Base-by-base conservation (phyloP, 2,888 invertebrate genomes). In the Acholoe squamosa region DNA sequence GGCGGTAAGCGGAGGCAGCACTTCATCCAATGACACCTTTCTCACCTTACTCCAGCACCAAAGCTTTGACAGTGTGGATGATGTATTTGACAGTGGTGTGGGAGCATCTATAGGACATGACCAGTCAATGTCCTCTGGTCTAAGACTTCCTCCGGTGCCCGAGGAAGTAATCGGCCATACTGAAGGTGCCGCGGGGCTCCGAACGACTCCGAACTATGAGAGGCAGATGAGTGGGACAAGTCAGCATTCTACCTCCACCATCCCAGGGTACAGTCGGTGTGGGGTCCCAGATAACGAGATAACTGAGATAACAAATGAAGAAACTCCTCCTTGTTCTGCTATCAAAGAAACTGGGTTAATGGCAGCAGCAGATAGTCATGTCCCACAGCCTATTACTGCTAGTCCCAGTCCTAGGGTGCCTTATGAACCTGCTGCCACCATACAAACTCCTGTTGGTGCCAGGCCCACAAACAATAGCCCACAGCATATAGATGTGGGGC, bases 181-280 rank as follows among this genome's bases (percentile, higher is more conserved):
- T 0, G n/a, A 14, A 10, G n/a, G 19, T 16, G 1, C 3, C 12
- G 16, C 80, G 34, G 14, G 34, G 80, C 5, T 3, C 1, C n/a
- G 43, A 3, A 43, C 43, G 10, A 10, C 5, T 43, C 43, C 3
- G 10, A n/a, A n/a, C 61, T 61, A 61, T 19, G 22, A 61, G 12
- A 19, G 22, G 61, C 61, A 80, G 43, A 43, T 16, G 10, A 80
- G 80, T 43, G 80, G 80, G 34, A 25, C 43, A 5, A 80, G 43
- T 25, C 34, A 22, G 80, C 25, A 28, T 14, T 43, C 43, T 43
- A 19, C 61, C 61, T 43, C 80, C 34, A 34, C 43, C 80, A n/a
- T 19, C 80, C 34, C 80, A 43, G 80, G 80, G 34, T 34, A 80
- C 34, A 80, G 80, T 34, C 33, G 33, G 25, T 80, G 80, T n/a